Base-by-base conservation (phyloP, 37 sponge, comb jelly and placozoan genomes). In the Aplysina aerophoba region DNA sequence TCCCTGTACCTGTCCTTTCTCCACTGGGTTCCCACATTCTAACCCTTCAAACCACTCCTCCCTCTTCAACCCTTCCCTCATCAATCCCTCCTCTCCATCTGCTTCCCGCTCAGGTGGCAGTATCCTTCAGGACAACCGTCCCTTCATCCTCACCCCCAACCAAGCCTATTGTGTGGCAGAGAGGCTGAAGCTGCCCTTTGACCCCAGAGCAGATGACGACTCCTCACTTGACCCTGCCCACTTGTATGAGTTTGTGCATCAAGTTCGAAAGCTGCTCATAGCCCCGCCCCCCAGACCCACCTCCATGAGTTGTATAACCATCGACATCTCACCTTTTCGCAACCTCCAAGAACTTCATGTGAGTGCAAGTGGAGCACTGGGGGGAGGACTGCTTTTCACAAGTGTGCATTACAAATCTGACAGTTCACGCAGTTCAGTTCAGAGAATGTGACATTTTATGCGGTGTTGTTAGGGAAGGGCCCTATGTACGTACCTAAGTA, bases 81-180 rank as follows among this genome's bases (percentile, higher is more conserved):
- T 34, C 73, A 37, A 19, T 37, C 73, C 31, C 21, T 71, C 50
- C 73, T 15, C 2, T 35, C 73, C 36, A 5, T 71, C 37, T 12
- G 36, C 33, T 71, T 12, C 73, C 73, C 16, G 36, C 73, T 21
- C 78, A 75, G 78, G 78, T 34, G 92, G 92, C 64, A 44, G 74
- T 38, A 28, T 95, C 60, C 80, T 95, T 60, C 69, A 67, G 36
- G 37, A 85, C 35, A 74, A 53, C 44, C 81, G 59, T 16, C 92
- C 92, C 28, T 69, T 96, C 72, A 58, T 84, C 21, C 85, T 92
- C 50, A 91, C 89, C 41, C 86, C 90, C 19, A 91, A 88, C 41
- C 89, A 96, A 83, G 79, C 93, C 82, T 93, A 90, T 83, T 86
- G 91, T 54, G 90, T 96, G 53, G 85, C 90, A 27, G 85, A 88